phyloP scores from a whole-genome alignment of 2,888 invertebrate genomes.

The Parnassius mnemosyne region DNA sequence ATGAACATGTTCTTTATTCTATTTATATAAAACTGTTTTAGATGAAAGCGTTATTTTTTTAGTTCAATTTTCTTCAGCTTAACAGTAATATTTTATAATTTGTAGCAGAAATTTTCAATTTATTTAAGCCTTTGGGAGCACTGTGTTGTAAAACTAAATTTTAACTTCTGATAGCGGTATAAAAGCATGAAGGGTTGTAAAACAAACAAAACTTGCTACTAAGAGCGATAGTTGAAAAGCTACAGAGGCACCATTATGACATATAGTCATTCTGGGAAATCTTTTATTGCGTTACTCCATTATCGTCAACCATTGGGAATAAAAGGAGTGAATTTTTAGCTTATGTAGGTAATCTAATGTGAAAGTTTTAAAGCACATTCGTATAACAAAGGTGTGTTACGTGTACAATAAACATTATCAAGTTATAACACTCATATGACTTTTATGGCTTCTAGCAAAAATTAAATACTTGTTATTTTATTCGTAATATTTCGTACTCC shows the following conservation, averaged over 20 bases:
- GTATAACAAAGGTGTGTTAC: neutral
- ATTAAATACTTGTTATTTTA: too few relatives aligned
- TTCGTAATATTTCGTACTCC: too few relatives aligned
- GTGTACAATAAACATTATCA: too few relatives aligned
- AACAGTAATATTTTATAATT: neutral
- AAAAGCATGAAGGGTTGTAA: constrained; percentile 37
- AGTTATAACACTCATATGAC: too few relatives aligned
- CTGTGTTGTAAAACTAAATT: constrained; percentile 17
- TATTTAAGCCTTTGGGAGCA: neutral
- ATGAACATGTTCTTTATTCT: too few relatives aligned
- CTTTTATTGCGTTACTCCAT: constrained; percentile 60
- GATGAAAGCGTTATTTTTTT: too few relatives aligned
- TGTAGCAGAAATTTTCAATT: neutral
- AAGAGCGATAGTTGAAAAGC: constrained; percentile 20
- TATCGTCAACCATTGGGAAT: neutral
- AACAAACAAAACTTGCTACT: constrained; percentile 38
- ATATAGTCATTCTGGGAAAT: constrained; percentile 65
- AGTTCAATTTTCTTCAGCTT: too few relatives aligned
- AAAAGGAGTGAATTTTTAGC: neutral
- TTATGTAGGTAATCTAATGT: neutral
- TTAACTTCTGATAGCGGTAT: constrained; percentile 39
- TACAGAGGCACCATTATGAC: constrained; percentile 12
- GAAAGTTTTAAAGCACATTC: neutral
- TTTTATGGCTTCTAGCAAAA: too few relatives aligned
- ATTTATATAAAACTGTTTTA: too few relatives aligned